Conservation (phyloP, 2,888 invertebrate species). For the Diploptera punctata region DNA sequence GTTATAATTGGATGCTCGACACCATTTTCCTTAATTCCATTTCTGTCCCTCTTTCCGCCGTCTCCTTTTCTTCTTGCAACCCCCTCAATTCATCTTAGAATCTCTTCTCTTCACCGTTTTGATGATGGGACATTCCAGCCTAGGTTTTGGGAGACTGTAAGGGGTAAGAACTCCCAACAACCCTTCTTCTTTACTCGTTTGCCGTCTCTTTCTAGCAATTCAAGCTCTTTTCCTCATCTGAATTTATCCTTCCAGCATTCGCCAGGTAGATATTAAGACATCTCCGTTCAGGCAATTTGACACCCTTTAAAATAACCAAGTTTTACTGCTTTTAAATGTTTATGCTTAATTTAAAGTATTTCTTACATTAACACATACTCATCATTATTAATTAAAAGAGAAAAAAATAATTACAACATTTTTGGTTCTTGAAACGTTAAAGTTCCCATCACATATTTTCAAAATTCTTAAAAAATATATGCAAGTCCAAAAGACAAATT, state of each 20-base stretch:
- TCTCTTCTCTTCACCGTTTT: slow-evolving; percentile 40
- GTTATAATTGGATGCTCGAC: slow-evolving; percentile 62
- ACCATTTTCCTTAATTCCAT: slow-evolving; percentile 45
- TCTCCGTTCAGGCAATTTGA: slow-evolving; percentile 36
- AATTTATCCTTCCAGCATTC: slow-evolving; percentile 1
- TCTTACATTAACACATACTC: no score
- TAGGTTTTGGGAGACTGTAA: slow-evolving; percentile 28
- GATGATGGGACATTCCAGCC: slow-evolving; percentile 41
- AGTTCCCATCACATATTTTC: no score
- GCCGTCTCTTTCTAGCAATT: slow-evolving; percentile 33
- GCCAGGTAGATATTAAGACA: slow-evolving; percentile 41
- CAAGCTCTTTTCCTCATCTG: slow-evolving; percentile 10
- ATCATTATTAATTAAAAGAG: no score
- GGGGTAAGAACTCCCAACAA: slow-evolving; percentile 34
- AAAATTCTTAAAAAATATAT: no score
- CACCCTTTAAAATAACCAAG: neutral
- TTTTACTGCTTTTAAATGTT: neutral
- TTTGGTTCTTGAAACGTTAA: no score
- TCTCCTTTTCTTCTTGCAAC: slow-evolving; percentile 37
- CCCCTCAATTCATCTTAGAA: slow-evolving; percentile 43
- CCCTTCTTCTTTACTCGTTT: slow-evolving; percentile 8
- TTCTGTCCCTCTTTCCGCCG: slow-evolving; percentile 39
- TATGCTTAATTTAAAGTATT: no score
- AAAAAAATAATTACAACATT: no score
- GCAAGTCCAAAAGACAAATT: no score